phyloP scores from a whole-genome alignment of 2,888 invertebrate species.

The Latrodectus hesperus region DNA sequence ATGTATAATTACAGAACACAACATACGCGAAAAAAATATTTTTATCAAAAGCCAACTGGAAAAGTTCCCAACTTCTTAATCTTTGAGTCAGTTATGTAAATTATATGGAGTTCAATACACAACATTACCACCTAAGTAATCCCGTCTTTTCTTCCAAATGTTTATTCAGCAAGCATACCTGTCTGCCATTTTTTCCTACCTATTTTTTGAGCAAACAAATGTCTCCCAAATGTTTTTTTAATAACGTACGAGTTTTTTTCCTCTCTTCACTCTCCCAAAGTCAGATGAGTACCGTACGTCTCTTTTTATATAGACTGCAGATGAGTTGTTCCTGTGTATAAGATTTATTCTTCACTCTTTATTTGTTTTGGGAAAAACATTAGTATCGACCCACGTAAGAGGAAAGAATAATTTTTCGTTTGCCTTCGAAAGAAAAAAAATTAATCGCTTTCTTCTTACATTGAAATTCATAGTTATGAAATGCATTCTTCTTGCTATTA shows the following conservation, averaged over 20 bases:
- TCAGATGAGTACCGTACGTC: background rate
- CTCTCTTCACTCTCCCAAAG: conserved; percentile 11
- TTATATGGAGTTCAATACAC: conserved; percentile 29
- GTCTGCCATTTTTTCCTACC: conserved; percentile 5
- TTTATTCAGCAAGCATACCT: conserved; percentile 44
- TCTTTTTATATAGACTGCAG: conserved; percentile 34
- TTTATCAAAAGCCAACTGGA: background rate
- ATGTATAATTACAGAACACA: too few species aligned
- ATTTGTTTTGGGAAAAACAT: conserved; percentile 46
- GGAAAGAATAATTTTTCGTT: conserved; percentile 31
- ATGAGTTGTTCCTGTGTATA: conserved; percentile 23
- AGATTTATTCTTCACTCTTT: conserved; percentile 31
- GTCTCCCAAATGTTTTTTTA: conserved; percentile 58
- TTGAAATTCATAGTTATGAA: conserved; percentile 42
- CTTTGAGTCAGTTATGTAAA: conserved; percentile 35
- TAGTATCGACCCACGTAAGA: conserved; percentile 45
- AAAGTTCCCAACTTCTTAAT: conserved; percentile 20
- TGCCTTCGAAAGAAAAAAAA: conserved; percentile 17
- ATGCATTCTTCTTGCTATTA: background rate
- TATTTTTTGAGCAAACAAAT: conserved; percentile 36
- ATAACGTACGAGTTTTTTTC: conserved; percentile 34
- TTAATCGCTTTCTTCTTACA: background rate
- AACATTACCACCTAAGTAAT: conserved; percentile 19
- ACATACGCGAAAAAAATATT: too few species aligned
- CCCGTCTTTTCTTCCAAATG: conserved; percentile 26